Conservation (phyloP, 2,797 vertebrate genomes). For the Pelochelys cantorii region DNA sequence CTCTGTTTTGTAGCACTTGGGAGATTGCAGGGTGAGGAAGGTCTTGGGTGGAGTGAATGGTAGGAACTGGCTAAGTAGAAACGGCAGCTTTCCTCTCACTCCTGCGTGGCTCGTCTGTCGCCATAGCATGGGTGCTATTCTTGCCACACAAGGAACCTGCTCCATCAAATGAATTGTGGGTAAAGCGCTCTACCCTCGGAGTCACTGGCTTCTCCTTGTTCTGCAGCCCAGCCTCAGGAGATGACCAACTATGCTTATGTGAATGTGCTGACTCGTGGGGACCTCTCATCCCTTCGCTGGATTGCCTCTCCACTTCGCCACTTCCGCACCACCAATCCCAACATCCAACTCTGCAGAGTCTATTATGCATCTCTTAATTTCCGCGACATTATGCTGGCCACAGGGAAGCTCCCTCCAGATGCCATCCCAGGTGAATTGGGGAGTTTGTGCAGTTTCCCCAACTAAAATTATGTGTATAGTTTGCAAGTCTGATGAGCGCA, state of each 20-base stretch:
- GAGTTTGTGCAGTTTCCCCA: neutral
- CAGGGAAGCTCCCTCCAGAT: constrained; percentile 94
- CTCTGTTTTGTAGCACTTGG: neutral
- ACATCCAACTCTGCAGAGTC: constrained; percentile 85
- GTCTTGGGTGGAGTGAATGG: neutral
- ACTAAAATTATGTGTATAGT: neutral
- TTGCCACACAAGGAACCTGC: neutral
- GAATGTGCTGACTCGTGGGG: constrained; percentile 92
- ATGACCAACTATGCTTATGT: constrained; percentile 91
- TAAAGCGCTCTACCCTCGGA: neutral
- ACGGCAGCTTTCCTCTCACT: neutral
- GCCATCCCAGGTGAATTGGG: constrained; percentile 91
- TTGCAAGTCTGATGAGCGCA: neutral
- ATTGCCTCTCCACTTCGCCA: constrained; percentile 90
- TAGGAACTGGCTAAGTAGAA: neutral
- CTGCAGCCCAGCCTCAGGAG: constrained; percentile 84
- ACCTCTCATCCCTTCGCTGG: constrained; percentile 95
- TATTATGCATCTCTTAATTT: constrained; percentile 97
- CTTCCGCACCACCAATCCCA: constrained; percentile 71
- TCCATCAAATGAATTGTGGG: neutral
- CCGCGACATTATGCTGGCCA: constrained; percentile 96
- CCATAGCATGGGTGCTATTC: neutral
- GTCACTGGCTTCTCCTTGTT: neutral
- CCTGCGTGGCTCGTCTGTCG: neutral
- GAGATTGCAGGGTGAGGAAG: neutral